phyloP scores from a whole-genome alignment of 2,113 vertebrate genomes.

The Thunnus thynnus region DNA sequence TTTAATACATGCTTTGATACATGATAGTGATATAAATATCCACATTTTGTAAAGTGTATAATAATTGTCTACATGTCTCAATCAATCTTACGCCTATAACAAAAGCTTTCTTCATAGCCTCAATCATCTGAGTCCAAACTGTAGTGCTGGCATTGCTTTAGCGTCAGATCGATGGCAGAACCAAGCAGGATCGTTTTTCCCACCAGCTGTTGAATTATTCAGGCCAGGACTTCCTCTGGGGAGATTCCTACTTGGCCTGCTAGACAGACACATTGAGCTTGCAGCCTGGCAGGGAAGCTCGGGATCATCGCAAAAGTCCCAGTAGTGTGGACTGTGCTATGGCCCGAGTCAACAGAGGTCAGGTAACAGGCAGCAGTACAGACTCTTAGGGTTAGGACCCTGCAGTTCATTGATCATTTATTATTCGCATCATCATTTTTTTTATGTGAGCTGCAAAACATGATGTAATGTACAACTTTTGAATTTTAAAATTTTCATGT shows the following conservation, averaged over 20 bases:
- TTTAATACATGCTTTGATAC: not conserved
- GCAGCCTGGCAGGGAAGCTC: slow-evolving; percentile 46
- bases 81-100: not conserved
- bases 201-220: slow-evolving; percentile 82
- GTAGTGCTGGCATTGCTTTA: slow-evolving; percentile 54
- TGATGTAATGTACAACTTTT: not conserved
- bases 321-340: slow-evolving; percentile 13
- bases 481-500: not conserved
- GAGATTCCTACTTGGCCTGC: slow-evolving; percentile 61
- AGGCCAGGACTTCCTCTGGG: slow-evolving; percentile 70
- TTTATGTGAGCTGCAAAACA: not conserved
- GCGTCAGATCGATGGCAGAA: slow-evolving; percentile 69
- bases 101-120: slow-evolving; percentile 37
- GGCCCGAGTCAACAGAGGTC: slow-evolving; percentile 43
- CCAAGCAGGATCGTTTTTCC: slow-evolving; percentile 74
- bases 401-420: slow-evolving; percentile 23
- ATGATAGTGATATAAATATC: not conserved
- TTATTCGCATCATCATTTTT: not conserved
- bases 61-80: not conserved
- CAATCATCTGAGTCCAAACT: slow-evolving; percentile 44
- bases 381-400: slow-evolving; percentile 11
- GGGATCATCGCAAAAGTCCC: slow-evolving; percentile 61
- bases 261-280: slow-evolving; percentile 56
- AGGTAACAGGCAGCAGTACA: slow-evolving; percentile 14
- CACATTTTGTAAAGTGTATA: slow-evolving; percentile 4